Percentiles rank a stretch among this genome's conserved stretches.
Evolutionary conservation across 2,797 vertebrate species (phyloP).

Genomic region (Typhlichthys eigenmanni): DNA sequence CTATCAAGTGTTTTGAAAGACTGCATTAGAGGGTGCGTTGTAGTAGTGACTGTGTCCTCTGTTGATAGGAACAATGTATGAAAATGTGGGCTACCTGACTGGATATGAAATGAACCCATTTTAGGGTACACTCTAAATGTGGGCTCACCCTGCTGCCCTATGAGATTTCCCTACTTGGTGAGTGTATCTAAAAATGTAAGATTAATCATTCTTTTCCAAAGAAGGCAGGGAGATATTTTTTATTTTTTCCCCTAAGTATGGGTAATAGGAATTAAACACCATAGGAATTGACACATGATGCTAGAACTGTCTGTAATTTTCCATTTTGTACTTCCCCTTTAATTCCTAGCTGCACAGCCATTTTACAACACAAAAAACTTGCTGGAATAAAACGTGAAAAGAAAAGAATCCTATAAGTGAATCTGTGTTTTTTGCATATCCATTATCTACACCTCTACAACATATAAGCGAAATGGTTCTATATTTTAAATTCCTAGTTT

Average conservation of each 20-base stretch:
- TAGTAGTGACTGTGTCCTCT: constrained; percentile 36
- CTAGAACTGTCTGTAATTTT: constrained; percentile 79
- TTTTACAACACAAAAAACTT: constrained; percentile 81
- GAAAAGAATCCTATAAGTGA: constrained; percentile 59
- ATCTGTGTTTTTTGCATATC: constrained; percentile 29
- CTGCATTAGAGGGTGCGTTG: constrained; percentile 47
- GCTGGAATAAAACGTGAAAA: constrained; percentile 83
- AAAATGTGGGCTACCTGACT: constrained; percentile 60
- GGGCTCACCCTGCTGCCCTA: constrained; percentile 47
- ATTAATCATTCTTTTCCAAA: constrained; percentile 61
- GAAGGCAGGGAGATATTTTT: constrained; percentile 67
- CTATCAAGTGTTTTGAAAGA: constrained; percentile 31
- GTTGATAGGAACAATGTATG: constrained; percentile 50
- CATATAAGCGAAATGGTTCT: neutral
- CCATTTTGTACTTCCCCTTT: constrained; percentile 81
- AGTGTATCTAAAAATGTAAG: constrained; percentile 55
- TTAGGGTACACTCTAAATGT: constrained; percentile 52
- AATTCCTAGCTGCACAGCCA: constrained; percentile 80
- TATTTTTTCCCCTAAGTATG: constrained; percentile 63
- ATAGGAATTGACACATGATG: constrained; percentile 74
- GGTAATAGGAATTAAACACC: constrained; percentile 74
- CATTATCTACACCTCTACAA: neutral
- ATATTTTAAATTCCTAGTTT: too few species aligned
- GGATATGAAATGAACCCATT: constrained; percentile 57
- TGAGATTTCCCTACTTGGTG: constrained; percentile 58